These are phyloP conservation scores for Gambusia yucatana DNA, from an alignment of 2,797 vertebrate genomes.

Conservation along the genomic window DNA sequence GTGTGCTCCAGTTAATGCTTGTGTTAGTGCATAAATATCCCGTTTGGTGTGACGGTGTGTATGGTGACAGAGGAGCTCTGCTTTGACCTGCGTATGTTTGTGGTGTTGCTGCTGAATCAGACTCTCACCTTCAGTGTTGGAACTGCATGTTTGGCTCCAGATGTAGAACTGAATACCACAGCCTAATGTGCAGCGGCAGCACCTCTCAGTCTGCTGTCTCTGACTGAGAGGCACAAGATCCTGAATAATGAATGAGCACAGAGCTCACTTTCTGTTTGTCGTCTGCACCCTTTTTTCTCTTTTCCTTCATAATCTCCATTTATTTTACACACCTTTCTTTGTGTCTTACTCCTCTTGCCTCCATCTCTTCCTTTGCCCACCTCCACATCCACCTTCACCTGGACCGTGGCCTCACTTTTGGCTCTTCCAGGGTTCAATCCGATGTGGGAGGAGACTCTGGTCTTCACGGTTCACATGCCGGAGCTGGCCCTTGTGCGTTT, in stretches of 20 bases:
- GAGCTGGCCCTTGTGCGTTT: constrained; percentile 93
- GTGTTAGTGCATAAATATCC: not conserved
- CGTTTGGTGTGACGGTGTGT: not conserved
- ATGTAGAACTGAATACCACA: constrained; percentile 66
- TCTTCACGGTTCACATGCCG: constrained; percentile 94
- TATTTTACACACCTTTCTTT: not conserved
- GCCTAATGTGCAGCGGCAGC: constrained; percentile 42
- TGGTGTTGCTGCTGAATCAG: constrained; percentile 1
- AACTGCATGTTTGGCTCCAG: constrained; percentile 15
- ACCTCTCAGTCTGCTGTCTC: constrained; percentile 33
- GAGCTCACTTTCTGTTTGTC: constrained; percentile 34
- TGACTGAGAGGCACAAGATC: constrained; percentile 1
- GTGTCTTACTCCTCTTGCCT: not conserved
- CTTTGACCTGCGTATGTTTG: not conserved
- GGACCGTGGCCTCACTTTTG: not conserved
- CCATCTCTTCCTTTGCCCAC: not conserved
- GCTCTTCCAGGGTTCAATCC: constrained; percentile 90
- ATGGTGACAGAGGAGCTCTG: not conserved
- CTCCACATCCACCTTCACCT: not conserved
- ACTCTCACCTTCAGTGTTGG: constrained; percentile 6
- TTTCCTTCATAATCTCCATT: not conserved
- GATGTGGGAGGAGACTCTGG: constrained; percentile 98
- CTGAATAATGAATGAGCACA: constrained; percentile 72
- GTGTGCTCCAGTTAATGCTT: not conserved
- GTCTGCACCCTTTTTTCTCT: constrained; percentile 18